Evolutionary conservation across 2,888 invertebrate genomes (phyloP).

Genomic region (Gnatocerus cornutus): DNA sequence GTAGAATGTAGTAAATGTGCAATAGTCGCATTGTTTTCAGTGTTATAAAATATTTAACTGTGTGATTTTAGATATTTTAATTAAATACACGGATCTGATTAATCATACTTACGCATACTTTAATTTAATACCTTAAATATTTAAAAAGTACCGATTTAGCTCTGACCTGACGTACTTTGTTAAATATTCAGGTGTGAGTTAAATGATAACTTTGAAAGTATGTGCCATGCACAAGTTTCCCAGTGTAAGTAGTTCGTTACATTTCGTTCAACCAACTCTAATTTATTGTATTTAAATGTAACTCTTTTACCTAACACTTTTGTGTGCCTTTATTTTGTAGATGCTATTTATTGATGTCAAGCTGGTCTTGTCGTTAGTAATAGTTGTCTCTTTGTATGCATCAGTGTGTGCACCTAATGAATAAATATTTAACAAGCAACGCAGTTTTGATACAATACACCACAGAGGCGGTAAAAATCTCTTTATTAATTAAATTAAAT

Average conservation of each 20-base stretch:
- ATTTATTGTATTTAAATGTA: conserved; percentile 47
- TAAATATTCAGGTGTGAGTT: conserved; percentile 3
- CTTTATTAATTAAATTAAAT: not conserved
- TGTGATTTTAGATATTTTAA: conserved; percentile 47
- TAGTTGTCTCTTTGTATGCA: conserved; percentile 65
- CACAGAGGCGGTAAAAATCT: too few species aligned
- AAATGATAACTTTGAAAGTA: conserved; percentile 35
- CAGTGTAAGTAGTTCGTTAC: conserved; percentile 40
- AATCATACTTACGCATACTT: conserved; percentile 13
- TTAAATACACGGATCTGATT: conserved; percentile 31
- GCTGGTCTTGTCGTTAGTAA: conserved; percentile 70
- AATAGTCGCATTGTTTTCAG: conserved; percentile 47
- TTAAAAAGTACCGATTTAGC: conserved; percentile 13
- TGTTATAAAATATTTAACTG: conserved; percentile 46
- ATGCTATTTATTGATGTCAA: conserved; percentile 69
- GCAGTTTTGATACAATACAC: not conserved
- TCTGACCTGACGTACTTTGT: not conserved
- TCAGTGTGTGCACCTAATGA: conserved; percentile 63
- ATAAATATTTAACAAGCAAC: conserved; percentile 44
- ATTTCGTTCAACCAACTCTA: conserved; percentile 25
- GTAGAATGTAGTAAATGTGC: conserved; percentile 46
- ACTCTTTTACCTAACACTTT: conserved; percentile 51
- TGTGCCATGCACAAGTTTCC: conserved; percentile 49
- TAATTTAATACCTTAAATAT: conserved; percentile 10
- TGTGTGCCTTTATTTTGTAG: conserved; percentile 63